A percentile compares a stretch with the other conserved stretches of the same genome.
Evolutionary conservation across 2,113 vertebrate genomes (phyloP).

Genomic region (Semicossyphus pulcher): DNA sequence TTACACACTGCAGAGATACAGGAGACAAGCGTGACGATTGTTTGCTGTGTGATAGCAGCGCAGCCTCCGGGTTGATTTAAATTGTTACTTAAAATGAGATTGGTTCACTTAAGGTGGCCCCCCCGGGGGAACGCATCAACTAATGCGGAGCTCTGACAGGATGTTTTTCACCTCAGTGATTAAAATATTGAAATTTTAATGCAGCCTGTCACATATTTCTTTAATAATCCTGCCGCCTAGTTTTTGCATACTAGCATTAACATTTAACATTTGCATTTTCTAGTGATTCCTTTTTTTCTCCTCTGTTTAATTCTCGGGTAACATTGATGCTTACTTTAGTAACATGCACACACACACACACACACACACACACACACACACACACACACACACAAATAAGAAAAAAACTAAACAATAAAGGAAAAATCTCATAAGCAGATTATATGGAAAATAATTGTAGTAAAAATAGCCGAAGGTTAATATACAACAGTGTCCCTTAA

Average conservation of each 20-base stretch:
- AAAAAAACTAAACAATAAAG: no score
- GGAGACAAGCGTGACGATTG: constrained; percentile 9
- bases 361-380: not conserved
- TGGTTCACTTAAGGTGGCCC: constrained; percentile 31
- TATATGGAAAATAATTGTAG: no score
- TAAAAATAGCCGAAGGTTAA: no score
- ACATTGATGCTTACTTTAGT: no score
- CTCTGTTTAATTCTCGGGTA: not conserved
- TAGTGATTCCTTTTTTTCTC: not conserved
- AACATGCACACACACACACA: not conserved
- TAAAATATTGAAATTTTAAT: constrained; percentile 41
- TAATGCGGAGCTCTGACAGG: constrained; percentile 8
- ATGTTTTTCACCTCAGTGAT: constrained; percentile 51
- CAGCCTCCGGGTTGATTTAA: constrained; percentile 34
- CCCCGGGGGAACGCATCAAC: constrained; percentile 14
- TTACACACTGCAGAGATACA: constrained; percentile 51
- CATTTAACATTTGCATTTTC: constrained; percentile 31
- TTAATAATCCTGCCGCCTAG: constrained; percentile 26
- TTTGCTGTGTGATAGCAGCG: constrained; percentile 14
- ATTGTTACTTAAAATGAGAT: constrained; percentile 40
- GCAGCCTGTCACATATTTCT: constrained; percentile 38
- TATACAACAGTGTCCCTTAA: no score
- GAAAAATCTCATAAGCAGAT: no score
- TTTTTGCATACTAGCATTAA: constrained; percentile 24
- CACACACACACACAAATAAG: not conserved